A percentile compares a stretch with the other conserved stretches of the same genome.
Evolutionary conservation across 2,113 vertebrate genomes (phyloP).

Genomic region (Gobio gobio): DNA sequence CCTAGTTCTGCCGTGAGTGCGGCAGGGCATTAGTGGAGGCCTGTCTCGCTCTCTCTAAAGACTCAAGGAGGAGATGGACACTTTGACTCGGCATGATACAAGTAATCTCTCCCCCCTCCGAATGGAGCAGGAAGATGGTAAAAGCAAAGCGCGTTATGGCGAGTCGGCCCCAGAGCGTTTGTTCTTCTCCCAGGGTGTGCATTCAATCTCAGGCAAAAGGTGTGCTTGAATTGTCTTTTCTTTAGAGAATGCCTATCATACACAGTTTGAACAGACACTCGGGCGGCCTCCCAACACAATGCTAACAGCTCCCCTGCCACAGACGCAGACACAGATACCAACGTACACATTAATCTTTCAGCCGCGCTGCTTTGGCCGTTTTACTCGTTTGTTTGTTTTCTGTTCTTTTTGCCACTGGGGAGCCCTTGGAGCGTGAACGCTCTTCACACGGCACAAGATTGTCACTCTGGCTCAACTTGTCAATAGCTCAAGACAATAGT

Average conservation of each 20-base stretch:
- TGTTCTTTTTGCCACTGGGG: conserved; percentile 39
- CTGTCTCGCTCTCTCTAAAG: conserved; percentile 77
- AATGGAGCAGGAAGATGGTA: conserved; percentile 68
- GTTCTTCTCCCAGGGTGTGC: conserved; percentile 72
- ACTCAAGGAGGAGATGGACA: conserved; percentile 77
- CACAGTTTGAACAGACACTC: conserved; percentile 58
- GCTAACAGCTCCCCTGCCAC: conserved; percentile 69
- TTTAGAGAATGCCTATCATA: conserved; percentile 67
- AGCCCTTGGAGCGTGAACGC: not conserved
- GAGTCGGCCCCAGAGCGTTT: conserved; percentile 69
- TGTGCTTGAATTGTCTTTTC: conserved; percentile 59
- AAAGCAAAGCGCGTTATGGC: conserved; percentile 70
- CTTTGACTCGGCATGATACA: conserved; percentile 80
- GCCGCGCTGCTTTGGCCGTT: conserved; percentile 50
- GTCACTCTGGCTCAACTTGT: conserved; percentile 1
- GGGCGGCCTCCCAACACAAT: conserved; percentile 69
- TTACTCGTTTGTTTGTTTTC: conserved; percentile 60
- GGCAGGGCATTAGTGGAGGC: conserved; percentile 74
- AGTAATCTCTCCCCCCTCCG: conserved; percentile 71
- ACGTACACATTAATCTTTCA: conserved; percentile 67
- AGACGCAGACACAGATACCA: conserved; percentile 56
- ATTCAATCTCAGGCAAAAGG: conserved; percentile 69
- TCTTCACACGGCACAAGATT: conserved; percentile 35
- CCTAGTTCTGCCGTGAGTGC: conserved; percentile 88
- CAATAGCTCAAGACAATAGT: conserved; percentile 28